Percentiles rank a stretch among this genome's conserved stretches.
Evolutionary conservation across 2,888 invertebrate genomes (phyloP).

Genomic region (Metallyticus violacea): DNA sequence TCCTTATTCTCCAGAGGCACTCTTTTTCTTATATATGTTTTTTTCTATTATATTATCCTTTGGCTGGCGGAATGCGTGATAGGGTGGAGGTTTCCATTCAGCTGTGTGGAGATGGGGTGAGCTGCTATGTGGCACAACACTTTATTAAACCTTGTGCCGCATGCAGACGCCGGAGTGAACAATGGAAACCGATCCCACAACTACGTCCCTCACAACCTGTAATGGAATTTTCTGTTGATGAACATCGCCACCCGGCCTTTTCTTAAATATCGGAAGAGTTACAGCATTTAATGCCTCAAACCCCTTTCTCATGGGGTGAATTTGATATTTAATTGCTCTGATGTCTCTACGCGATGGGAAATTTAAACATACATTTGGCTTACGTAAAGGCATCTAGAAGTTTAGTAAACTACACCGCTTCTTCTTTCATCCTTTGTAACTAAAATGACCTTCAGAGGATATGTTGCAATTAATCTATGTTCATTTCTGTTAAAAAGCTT

Average conservation of each 20-base stretch:
- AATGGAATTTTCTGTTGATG: neutral
- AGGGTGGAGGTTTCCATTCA: neutral
- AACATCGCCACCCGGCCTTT: neutral
- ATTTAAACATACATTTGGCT: too few species aligned
- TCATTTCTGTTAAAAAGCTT: too few species aligned
- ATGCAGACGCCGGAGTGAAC: neutral
- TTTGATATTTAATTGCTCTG: neutral
- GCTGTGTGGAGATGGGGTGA: neutral
- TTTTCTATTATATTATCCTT: constrained; percentile 12
- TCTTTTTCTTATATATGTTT: neutral
- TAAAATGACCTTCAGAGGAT: too few species aligned
- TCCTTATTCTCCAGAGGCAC: neutral
- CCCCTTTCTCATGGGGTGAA: neutral
- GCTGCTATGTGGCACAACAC: neutral
- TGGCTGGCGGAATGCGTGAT: neutral
- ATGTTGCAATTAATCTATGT: too few species aligned
- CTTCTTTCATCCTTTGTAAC: too few species aligned
- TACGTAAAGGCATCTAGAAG: too few species aligned
- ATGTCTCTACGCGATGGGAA: too few species aligned
- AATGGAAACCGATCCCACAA: neutral
- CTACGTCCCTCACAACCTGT: neutral
- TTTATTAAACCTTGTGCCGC: neutral
- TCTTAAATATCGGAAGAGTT: neutral
- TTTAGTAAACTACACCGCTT: too few species aligned
- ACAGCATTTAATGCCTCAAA: neutral